phyloP scores from a whole-genome alignment of 2,113 vertebrate species.

The Chauna torquata region DNA sequence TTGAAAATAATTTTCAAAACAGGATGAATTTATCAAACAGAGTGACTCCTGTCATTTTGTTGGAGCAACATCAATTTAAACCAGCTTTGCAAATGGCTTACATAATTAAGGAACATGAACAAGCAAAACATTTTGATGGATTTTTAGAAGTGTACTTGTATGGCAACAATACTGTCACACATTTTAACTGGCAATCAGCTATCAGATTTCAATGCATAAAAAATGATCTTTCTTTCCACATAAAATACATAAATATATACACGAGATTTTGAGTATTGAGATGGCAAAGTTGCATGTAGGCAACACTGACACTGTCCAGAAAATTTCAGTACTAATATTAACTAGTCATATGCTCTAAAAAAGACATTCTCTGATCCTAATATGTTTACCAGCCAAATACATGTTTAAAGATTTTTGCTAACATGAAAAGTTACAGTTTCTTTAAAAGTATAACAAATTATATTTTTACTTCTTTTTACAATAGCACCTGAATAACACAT shows the following conservation, averaged over 20 bases:
- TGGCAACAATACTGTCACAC: neutral
- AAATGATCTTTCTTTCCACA: neutral
- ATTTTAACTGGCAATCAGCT: neutral
- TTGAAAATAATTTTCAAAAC: neutral
- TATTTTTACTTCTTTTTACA: neutral
- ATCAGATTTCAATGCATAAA: neutral
- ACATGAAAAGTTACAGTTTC: neutral
- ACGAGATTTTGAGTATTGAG: neutral
- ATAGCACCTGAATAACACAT: neutral
- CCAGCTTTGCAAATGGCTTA: neutral
- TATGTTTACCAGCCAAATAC: neutral
- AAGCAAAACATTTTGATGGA: neutral
- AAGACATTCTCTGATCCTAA: neutral
- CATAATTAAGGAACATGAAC: neutral
- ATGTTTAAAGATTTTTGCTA: neutral
- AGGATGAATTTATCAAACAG: neutral
- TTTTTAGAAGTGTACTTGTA: neutral
- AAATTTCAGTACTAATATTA: neutral
- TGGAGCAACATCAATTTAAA: neutral
- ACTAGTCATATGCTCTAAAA: neutral
- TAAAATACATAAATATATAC: neutral
- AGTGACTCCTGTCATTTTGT: neutral
- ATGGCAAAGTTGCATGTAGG: neutral
- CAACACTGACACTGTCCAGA: neutral
- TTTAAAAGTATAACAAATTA: neutral